phyloP scores from a whole-genome alignment of 2,113 vertebrate genomes.

The Rhinolophus ferrumequinum region DNA sequence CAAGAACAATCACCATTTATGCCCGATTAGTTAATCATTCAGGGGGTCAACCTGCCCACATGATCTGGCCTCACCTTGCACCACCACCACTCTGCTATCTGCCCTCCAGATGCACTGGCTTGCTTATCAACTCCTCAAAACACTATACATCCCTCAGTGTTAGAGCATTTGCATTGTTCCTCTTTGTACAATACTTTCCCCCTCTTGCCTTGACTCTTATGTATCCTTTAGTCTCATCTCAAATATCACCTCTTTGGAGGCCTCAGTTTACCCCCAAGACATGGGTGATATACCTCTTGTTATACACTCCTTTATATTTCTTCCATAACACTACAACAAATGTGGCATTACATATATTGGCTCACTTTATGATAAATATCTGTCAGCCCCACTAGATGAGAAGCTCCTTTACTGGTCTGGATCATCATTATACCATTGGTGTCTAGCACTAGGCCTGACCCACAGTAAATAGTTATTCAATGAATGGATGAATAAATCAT shows the following conservation, averaged over 20 bases:
- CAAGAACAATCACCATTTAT: neutral
- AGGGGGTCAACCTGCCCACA: neutral
- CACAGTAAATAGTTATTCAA: constrained; percentile 2
- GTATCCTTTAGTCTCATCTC: neutral
- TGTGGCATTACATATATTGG: neutral
- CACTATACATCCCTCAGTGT: neutral
- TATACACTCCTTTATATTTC: neutral
- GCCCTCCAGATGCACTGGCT: neutral
- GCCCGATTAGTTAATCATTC: neutral
- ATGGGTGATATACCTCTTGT: neutral
- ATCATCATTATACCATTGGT: neutral
- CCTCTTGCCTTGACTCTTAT: neutral
- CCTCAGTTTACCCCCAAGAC: neutral
- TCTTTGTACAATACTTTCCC: neutral
- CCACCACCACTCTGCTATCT: neutral
- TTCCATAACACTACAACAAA: neutral
- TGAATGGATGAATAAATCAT: neutral
- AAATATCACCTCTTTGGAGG: neutral
- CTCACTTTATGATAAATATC: neutral
- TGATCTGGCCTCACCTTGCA: neutral
- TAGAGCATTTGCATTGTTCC: neutral
- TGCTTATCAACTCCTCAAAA: neutral
- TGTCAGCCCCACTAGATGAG: neutral
- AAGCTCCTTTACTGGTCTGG: neutral
- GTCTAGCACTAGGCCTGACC: neutral